phyloP scores from a whole-genome alignment of 2,113 vertebrate species.

The Cricetomys ansorgei region DNA sequence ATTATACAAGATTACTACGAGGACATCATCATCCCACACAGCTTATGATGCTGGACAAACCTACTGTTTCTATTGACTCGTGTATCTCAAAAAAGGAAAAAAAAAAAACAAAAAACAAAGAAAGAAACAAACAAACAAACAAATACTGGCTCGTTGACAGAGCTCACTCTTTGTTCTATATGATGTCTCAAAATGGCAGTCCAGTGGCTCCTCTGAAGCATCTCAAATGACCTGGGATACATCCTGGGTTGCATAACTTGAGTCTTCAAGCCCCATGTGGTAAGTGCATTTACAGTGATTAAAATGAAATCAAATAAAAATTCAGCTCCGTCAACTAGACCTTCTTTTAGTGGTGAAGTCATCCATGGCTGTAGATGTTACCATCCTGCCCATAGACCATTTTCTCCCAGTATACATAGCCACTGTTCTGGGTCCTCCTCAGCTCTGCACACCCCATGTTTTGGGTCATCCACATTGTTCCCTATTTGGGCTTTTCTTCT shows the following conservation, averaged over 20 bases:
- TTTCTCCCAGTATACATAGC: not conserved
- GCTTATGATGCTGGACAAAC: not conserved
- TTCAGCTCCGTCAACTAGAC: not conserved
- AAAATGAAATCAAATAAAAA: conserved; percentile 27
- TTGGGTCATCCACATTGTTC: not conserved
- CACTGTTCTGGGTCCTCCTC: not conserved
- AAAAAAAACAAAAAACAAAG: no score
- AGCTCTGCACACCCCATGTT: not conserved
- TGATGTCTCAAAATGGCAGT: not conserved
- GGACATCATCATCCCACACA: not conserved
- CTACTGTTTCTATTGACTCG: not conserved
- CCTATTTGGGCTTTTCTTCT: not conserved
- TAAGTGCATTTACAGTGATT: not conserved
- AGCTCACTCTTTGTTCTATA: not conserved
- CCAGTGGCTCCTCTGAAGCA: not conserved
- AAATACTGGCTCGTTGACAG: not conserved
- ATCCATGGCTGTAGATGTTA: not conserved
- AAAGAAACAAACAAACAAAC: no score
- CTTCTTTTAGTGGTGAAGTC: not conserved
- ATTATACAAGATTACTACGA: not conserved
- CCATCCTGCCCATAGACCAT: not conserved
- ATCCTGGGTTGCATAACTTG: not conserved
- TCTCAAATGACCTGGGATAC: not conserved
- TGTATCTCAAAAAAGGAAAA: not conserved
- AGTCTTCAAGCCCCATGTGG: not conserved